Percentiles rank a stretch among this genome's conserved stretches.
These are phyloP conservation scores for Brachionus calyciflorus DNA, from an alignment of 1,140 invertebrate species.

Conservation along the genomic window DNA sequence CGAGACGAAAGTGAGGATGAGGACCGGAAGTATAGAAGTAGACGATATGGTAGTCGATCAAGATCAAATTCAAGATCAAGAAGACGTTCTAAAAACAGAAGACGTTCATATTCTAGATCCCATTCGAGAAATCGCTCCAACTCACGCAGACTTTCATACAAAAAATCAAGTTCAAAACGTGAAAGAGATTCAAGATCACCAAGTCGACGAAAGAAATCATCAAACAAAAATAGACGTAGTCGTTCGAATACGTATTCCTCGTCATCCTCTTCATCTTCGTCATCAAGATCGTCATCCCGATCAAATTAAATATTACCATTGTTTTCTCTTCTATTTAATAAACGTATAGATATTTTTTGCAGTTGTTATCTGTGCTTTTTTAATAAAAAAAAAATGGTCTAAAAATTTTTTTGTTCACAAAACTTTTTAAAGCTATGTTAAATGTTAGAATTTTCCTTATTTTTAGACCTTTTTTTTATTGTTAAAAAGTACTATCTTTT, in stretches of 20 bases:
- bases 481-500: too few relatives aligned
- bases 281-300: neutral
- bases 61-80: neutral
- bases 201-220: neutral
- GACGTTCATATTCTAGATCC: conserved; percentile 1
- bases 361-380: too few relatives aligned
- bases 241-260: neutral
- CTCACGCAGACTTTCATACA: too few relatives aligned
- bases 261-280: neutral
- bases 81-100: neutral
- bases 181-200: neutral
- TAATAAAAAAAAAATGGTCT: too few relatives aligned
- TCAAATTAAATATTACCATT: too few relatives aligned
- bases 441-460: too few relatives aligned
- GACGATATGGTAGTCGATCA: neutral
- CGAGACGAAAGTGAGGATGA: conserved; percentile 4
- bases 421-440: too few relatives aligned
- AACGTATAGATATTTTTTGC: too few relatives aligned
- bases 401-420: too few relatives aligned
- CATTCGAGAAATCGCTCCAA: neutral
- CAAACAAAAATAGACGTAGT: too few relatives aligned
- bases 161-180: neutral
- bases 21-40: neutral
- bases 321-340: too few relatives aligned
- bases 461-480: too few relatives aligned